A percentile compares a stretch with the other conserved stretches of the same genome.
Conservation (phyloP, 2,113 vertebrate species). For the Phyllopteryx taeniolatus region DNA sequence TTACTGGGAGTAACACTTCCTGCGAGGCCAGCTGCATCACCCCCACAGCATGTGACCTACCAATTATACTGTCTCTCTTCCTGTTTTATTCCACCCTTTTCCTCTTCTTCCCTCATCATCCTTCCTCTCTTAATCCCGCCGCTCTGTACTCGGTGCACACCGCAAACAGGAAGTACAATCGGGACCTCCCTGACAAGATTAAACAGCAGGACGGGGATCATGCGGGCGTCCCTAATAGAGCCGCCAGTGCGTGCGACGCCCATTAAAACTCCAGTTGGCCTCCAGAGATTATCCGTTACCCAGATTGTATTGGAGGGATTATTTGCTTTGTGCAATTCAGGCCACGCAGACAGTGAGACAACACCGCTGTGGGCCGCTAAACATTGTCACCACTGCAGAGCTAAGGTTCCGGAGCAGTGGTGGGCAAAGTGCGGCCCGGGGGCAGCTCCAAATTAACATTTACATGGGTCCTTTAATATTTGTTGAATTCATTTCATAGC, state of each 20-base stretch:
- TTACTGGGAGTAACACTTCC: slow-evolving; percentile 1
- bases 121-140: background rate
- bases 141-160: background rate
- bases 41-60: slow-evolving; percentile 4
- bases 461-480: too few relatives aligned
- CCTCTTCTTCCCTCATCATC: background rate
- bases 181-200: background rate
- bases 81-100: slow-evolving; percentile 5
- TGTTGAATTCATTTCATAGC: too few relatives aligned
- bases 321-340: slow-evolving; percentile 34
- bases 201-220: background rate
- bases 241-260: slow-evolving; percentile 5
- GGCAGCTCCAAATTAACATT: too few relatives aligned
- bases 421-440: too few relatives aligned
- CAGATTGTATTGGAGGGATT: slow-evolving; percentile 59
- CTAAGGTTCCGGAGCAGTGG: background rate
- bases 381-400: background rate
- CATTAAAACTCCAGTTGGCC: slow-evolving; percentile 31
- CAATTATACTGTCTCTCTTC: slow-evolving; percentile 27
- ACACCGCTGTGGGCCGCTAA: background rate
- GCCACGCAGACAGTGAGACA: background rate
- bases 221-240: background rate
- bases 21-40: slow-evolving; percentile 1
- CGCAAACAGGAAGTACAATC: background rate
- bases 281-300: slow-evolving; percentile 53